Conservation (phyloP, 2,797 vertebrate genomes). For the Petrocephalus schoutedeni region DNA sequence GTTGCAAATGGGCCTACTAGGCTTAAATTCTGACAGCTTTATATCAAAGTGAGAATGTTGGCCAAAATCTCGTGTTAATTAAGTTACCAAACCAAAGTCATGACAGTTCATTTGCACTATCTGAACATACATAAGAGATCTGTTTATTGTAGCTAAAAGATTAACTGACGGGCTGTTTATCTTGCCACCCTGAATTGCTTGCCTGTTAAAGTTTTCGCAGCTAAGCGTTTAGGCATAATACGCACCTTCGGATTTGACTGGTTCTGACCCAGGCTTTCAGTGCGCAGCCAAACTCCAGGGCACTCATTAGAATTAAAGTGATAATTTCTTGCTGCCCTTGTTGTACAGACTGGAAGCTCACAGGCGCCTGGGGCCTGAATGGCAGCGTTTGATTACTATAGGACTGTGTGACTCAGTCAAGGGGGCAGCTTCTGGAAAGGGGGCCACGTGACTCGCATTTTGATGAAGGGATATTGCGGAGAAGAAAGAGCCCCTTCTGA, state of each 20-base stretch:
- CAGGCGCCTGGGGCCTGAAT: slow-evolving; percentile 25
- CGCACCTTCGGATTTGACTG: neutral
- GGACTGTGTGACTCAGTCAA: slow-evolving; percentile 57
- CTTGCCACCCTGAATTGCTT: neutral
- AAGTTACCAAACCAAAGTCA: neutral
- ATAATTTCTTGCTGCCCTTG: neutral
- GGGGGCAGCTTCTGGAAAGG: slow-evolving; percentile 61
- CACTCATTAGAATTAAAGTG: neutral
- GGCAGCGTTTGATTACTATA: slow-evolving; percentile 53
- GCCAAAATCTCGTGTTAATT: neutral
- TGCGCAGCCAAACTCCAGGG: neutral
- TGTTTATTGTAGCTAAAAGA: neutral
- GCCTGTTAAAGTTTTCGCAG: neutral
- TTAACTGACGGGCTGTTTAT: neutral
- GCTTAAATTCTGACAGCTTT: neutral
- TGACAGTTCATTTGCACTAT: neutral
- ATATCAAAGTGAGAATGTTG: no score
- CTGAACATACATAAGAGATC: neutral
- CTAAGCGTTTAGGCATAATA: neutral
- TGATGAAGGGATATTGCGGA: slow-evolving; percentile 64
- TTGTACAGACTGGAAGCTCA: neutral
- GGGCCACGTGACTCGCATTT: slow-evolving; percentile 68
- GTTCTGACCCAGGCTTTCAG: neutral
- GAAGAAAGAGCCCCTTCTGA: slow-evolving; percentile 61
- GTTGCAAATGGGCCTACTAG: neutral